phyloP scores from a whole-genome alignment of 2,888 invertebrate genomes.

The Philereme transversata region DNA sequence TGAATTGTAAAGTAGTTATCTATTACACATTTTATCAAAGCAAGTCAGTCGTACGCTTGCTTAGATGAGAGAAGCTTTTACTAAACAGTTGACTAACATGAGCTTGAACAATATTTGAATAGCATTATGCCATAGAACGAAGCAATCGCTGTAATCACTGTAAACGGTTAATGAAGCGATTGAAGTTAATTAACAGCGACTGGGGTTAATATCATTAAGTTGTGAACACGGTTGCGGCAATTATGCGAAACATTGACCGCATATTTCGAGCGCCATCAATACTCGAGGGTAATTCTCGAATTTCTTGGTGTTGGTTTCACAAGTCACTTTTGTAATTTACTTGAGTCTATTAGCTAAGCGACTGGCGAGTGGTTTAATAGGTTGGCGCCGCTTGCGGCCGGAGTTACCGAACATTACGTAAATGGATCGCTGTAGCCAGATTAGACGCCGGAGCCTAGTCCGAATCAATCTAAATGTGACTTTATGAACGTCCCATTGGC shows the following conservation, averaged over 20 bases:
- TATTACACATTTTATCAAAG: too few relatives aligned
- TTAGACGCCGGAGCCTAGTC: constrained; percentile 42
- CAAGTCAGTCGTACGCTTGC: too few relatives aligned
- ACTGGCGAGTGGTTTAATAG: constrained; percentile 54
- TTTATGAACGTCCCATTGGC: constrained; percentile 34
- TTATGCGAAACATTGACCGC: constrained; percentile 26
- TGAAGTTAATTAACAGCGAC: constrained; percentile 21
- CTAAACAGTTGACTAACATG: too few relatives aligned
- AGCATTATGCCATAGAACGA: not conserved
- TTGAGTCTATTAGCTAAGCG: constrained; percentile 57
- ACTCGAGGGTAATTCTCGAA: constrained; percentile 38
- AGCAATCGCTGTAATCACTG: constrained; percentile 15
- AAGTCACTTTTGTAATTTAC: constrained; percentile 57
- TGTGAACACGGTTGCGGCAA: constrained; percentile 23
- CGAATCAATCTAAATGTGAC: constrained; percentile 41
- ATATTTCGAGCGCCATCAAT: constrained; percentile 36
- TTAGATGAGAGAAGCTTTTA: too few relatives aligned
- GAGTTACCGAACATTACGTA: constrained; percentile 64
- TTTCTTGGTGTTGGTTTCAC: constrained; percentile 47
- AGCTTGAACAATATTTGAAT: too few relatives aligned
- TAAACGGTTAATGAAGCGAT: constrained; percentile 17
- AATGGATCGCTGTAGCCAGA: constrained; percentile 58
- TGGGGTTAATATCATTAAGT: constrained; percentile 25
- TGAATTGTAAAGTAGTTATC: not conserved
- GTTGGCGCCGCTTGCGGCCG: constrained; percentile 50